phyloP scores from a whole-genome alignment of 2,888 invertebrate species.

The Caenorhabditis sp. region DNA sequence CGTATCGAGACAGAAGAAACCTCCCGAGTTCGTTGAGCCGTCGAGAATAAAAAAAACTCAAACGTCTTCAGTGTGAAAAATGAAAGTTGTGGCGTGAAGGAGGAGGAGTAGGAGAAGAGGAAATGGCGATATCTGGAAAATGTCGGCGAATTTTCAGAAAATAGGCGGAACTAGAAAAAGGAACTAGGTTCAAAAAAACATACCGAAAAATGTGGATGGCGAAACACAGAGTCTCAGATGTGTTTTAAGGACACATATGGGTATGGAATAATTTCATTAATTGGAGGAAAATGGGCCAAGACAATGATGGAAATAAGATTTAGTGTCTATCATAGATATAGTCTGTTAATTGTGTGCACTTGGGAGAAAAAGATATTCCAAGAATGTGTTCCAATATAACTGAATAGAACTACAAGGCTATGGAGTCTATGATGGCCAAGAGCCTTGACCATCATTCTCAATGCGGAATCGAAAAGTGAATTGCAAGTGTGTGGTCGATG shows the following conservation, averaged over 20 bases:
- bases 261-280: constrained; percentile 19
- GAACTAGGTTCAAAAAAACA: constrained; percentile 42
- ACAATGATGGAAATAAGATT: background rate
- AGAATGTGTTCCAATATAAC: constrained; percentile 11
- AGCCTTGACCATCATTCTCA: too few species aligned
- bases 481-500: background rate
- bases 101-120: constrained; percentile 22
- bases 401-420: background rate
- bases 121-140: constrained; percentile 40
- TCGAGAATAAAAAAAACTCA: constrained; percentile 2
- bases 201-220: too few species aligned
- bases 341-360: constrained; percentile 2
- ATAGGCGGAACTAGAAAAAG: background rate
- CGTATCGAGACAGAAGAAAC: background rate
- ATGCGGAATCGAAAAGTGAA: background rate
- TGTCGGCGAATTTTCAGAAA: constrained; percentile 7
- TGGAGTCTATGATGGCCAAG: background rate
- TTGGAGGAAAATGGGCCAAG: background rate
- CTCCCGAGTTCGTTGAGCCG: constrained; percentile 48
- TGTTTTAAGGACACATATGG: constrained; percentile 40
- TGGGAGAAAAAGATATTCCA: constrained; percentile 13
- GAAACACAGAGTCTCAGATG: constrained; percentile 45
- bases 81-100: too few species aligned
- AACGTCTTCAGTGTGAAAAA: constrained; percentile 22
- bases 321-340: background rate